A percentile compares a stretch with the other conserved stretches of the same genome.
Conservation (phyloP, 30 jellyfish, hydroid and myxozoan genomes). For the Aurelia aurita region DNA sequence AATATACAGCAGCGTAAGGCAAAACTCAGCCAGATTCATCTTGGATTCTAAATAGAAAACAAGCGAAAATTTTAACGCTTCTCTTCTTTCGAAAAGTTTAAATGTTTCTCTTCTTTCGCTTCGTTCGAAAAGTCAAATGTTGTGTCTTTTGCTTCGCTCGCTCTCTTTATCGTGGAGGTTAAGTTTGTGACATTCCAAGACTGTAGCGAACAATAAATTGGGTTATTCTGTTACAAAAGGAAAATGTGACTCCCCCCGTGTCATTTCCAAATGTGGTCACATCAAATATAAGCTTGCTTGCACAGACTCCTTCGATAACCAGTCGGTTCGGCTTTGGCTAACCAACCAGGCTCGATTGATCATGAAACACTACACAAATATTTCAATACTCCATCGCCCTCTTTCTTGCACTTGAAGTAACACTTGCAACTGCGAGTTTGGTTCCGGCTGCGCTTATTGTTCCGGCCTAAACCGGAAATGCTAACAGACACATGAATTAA, state of each 20-base stretch:
- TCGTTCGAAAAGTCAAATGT: too few species aligned
- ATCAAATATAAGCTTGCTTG: background rate
- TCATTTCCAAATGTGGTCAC: slow-evolving; percentile 53
- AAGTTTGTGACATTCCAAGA: slow-evolving; percentile 3
- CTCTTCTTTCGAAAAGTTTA: too few species aligned
- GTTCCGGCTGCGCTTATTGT: slow-evolving; percentile 36
- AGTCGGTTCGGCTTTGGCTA: too few species aligned
- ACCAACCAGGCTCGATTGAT: too few species aligned
- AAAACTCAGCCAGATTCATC: slow-evolving; percentile 18
- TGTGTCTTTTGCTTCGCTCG: too few species aligned
- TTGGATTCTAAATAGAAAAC: slow-evolving; percentile 1
- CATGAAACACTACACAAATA: too few species aligned
- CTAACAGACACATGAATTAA: background rate
- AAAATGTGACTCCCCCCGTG: slow-evolving; percentile 61
- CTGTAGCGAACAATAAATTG: slow-evolving; percentile 16
- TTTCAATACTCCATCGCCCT: too few species aligned
- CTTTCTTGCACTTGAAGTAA: background rate
- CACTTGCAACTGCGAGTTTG: background rate
- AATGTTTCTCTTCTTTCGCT: too few species aligned
- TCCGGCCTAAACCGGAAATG: slow-evolving; percentile 41
- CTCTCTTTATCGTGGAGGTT: too few species aligned
- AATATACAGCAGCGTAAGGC: background rate
- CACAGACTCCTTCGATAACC: background rate
- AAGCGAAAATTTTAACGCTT: background rate
- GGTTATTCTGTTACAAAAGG: slow-evolving; percentile 14